Conservation (phyloP, 30 jellyfish, hydroid and myxozoan genomes). For the Hydra vulgaris region DNA sequence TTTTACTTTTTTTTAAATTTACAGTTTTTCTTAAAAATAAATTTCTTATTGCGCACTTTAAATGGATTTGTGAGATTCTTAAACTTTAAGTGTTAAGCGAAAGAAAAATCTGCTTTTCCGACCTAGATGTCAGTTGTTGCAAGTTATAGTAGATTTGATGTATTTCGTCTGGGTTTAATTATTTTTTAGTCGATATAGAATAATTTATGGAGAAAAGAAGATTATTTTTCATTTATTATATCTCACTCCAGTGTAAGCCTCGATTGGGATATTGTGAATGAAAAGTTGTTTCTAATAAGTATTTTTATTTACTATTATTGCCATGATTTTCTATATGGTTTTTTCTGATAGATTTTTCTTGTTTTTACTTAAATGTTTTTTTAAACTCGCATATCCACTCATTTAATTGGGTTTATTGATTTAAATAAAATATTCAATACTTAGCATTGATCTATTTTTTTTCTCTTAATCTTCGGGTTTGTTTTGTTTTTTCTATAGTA, state of each 20-base stretch:
- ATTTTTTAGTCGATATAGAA: background rate
- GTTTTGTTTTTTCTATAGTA: too few relatives aligned
- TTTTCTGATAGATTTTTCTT: background rate
- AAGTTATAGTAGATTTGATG: background rate
- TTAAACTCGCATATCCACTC: too few relatives aligned
- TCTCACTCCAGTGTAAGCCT: background rate
- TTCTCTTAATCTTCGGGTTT: too few relatives aligned
- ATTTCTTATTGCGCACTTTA: background rate
- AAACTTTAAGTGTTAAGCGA: background rate
- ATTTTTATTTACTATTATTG: background rate
- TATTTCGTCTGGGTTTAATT: background rate
- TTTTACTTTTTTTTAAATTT: too few relatives aligned
- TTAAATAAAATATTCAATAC: too few relatives aligned
- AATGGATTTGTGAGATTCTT: background rate
- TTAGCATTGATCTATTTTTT: too few relatives aligned
- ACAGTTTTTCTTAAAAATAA: background rate
- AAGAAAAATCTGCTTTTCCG: background rate
- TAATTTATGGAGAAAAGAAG: background rate
- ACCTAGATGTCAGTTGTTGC: background rate
- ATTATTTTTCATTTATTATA: background rate
- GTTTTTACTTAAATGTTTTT: background rate
- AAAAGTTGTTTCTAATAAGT: background rate
- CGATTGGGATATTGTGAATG: background rate
- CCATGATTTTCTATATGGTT: background rate
- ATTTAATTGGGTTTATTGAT: too few relatives aligned